These are phyloP conservation scores for Colletes latitarsis DNA, from an alignment of 1,140 invertebrate species.

Conservation along the genomic window DNA sequence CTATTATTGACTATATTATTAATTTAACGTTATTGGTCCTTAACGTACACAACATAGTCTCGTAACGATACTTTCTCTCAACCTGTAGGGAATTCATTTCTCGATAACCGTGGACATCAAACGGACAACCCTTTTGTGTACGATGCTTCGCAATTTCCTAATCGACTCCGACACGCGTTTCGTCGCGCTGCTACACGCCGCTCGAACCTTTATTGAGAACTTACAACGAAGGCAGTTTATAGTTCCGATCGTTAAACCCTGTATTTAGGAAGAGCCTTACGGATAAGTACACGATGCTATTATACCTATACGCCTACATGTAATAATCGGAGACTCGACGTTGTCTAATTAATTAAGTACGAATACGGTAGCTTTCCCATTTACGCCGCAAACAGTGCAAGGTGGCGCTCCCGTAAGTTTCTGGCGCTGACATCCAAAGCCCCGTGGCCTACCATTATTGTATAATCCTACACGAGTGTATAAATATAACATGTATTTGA, in stretches of 20 bases:
- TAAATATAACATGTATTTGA: conserved; percentile 66
- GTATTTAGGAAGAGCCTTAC: conserved; percentile 61
- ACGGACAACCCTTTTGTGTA: conserved; percentile 38
- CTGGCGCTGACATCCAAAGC: conserved; percentile 10
- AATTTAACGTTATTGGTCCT: conserved; percentile 58
- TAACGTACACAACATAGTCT: conserved; percentile 54
- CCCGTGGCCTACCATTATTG: conserved; percentile 28
- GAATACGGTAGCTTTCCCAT: conserved; percentile 67
- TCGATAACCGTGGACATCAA: neutral
- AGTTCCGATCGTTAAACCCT: conserved; percentile 66
- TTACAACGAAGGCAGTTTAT: conserved; percentile 67
- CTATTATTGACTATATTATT: conserved; percentile 35
- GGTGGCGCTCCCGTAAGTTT: conserved; percentile 43
- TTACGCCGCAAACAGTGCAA: conserved; percentile 54
- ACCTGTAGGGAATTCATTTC: conserved; percentile 12
- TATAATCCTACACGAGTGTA: conserved; percentile 50
- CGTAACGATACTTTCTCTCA: conserved; percentile 26
- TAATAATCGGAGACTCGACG: conserved; percentile 20
- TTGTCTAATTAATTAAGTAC: conserved; percentile 54
- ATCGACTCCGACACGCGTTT: conserved; percentile 36
- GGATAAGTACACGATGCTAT: conserved; percentile 40
- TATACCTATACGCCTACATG: conserved; percentile 24
- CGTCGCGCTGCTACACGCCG: too few species aligned
- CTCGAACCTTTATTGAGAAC: conserved; percentile 37
- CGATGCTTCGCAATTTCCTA: conserved; percentile 21